Evolutionary conservation across 2,888 invertebrate species (phyloP).

Genomic region (Sinodicranocentrus sp.): DNA sequence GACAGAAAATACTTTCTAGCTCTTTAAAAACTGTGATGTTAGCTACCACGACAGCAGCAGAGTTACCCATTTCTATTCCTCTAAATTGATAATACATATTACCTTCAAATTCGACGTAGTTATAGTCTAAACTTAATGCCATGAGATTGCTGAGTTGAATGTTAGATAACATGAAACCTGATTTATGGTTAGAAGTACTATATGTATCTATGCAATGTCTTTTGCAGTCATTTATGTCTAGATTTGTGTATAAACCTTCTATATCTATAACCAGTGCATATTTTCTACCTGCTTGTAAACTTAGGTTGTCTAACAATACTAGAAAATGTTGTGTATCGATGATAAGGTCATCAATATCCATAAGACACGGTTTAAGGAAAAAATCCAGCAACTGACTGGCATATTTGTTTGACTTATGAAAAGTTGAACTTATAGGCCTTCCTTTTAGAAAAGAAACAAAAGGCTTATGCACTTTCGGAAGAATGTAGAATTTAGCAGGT

Average conservation of each 20-base stretch:
- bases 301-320: not conserved
- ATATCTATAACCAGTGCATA: conserved; percentile 10
- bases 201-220: not conserved
- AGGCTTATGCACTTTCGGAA: conserved; percentile 21
- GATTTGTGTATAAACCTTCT: not conserved
- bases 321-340: conserved; percentile 26
- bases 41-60: conserved; percentile 20
- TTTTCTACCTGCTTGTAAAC: not conserved
- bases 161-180: too few relatives aligned
- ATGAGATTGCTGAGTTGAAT: too few relatives aligned
- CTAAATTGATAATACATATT: conserved; percentile 16
- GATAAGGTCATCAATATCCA: not conserved
- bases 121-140: too few relatives aligned
- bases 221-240: not conserved
- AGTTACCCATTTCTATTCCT: conserved; percentile 45
- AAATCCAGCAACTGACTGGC: not conserved
- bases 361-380: not conserved
- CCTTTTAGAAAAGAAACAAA: conserved; percentile 7
- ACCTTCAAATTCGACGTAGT: too few relatives aligned
- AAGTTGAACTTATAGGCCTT: not conserved
- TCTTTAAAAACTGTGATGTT: conserved; percentile 29
- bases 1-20: not conserved
- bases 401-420: conserved; percentile 8
- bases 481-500: conserved; percentile 23
- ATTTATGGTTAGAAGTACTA: too few relatives aligned